Base-by-base conservation (phyloP, 2,888 invertebrate genomes). In the Acrobasis consociella region DNA sequence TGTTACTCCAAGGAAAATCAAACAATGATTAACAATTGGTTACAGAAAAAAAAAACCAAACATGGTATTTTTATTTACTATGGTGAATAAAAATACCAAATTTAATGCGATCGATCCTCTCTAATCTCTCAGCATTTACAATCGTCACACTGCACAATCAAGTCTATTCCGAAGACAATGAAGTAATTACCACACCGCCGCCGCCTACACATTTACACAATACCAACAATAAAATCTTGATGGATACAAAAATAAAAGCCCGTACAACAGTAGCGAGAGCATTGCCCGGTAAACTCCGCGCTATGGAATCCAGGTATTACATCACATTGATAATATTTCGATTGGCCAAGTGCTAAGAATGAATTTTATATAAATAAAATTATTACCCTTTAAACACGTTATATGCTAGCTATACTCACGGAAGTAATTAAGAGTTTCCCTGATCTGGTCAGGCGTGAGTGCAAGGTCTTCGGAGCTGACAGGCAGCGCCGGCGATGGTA, bases 401-500 rank as follows among this genome's bases (percentile, higher is more conserved):
- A 31, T 38, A 9, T 22, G 62, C 55, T 60, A 71, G 52, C 37
- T 60, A 70, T 91, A 97, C 98, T 97, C 92, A 99, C 98, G 96
- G 93, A 99, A 99, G 94, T 99, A 99, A 94, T 98, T 98, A 78
- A 99, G 95, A 64, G 98, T 98, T 93, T 98, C 98, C 89, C 97
- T 96, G 92, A 98, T 97, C 93, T 98, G 97, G 88, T 98, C 98
- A 93, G 97, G 97, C 64, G 97, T 97, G 71, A 99, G 93, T 78
- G 96, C 96, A 76, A 96, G 93, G 78, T 97, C 96, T 72, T 94
- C 94, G 80, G 96, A 94, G 72, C 94, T 94, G 73, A 95, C 92
- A 72, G 95, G 95, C 71, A 98, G 93, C 68, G 97, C 97, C 69
- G 98, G 98, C 67, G 97, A 95, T 62, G 98, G 97, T 77, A 98